Evolutionary conservation across 2,113 vertebrate species (phyloP).

Genomic region (Corythornis cristatus): DNA sequence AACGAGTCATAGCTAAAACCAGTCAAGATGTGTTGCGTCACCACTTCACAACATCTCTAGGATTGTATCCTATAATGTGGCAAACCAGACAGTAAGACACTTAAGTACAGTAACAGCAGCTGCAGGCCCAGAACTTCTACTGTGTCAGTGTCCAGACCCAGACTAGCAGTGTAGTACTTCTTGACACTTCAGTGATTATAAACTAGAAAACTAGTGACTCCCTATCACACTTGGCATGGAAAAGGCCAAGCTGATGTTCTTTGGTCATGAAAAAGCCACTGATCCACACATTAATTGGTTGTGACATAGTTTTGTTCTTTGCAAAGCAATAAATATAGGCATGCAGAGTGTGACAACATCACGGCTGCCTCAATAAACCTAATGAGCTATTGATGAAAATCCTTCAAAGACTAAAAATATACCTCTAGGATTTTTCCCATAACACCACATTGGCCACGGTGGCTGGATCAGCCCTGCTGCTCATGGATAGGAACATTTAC

Average conservation of each 20-base stretch:
- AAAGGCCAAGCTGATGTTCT: not conserved
- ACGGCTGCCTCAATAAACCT: not conserved
- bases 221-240: accelerated
- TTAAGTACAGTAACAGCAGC: not conserved
- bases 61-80: not conserved
- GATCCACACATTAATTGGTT: not conserved
- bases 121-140: not conserved
- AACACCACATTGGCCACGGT: not conserved
- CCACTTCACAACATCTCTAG: not conserved
- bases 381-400: not conserved
- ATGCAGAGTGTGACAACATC: not conserved
- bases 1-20: not conserved
- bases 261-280: not conserved
- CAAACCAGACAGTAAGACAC: not conserved
- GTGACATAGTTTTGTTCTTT: not conserved
- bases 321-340: not conserved
- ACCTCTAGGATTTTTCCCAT: not conserved
- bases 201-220: not conserved
- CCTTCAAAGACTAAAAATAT: not conserved
- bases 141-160: not conserved
- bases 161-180: not conserved
- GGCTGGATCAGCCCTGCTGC: not conserved
- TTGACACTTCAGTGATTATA: not conserved
- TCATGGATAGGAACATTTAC: not conserved
- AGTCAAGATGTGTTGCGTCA: not conserved